Evolutionary conservation across 2,888 invertebrate species (phyloP).

Genomic region (Epinotia nisella): DNA sequence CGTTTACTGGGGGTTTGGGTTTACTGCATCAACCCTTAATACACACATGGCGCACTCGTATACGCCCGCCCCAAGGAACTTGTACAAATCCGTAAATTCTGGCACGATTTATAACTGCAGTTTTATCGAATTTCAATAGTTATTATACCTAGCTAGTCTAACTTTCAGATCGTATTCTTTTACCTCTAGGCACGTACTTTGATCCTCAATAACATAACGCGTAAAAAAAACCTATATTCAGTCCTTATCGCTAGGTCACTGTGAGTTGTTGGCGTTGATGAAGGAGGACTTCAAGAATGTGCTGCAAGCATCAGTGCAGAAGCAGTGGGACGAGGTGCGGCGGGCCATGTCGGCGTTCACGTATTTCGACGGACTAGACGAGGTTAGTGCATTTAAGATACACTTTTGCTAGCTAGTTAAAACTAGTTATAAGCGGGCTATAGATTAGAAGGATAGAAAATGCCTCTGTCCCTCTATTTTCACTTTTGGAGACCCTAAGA

Average conservation of each 20-base stretch:
- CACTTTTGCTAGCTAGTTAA: too few species aligned
- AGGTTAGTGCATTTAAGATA: conserved; percentile 54
- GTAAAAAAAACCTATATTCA: not conserved
- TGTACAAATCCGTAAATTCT: not conserved
- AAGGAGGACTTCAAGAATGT: conserved; percentile 87
- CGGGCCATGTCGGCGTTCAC: conserved; percentile 85
- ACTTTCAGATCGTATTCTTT: not conserved
- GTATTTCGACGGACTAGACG: conserved; percentile 86
- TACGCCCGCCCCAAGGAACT: not conserved
- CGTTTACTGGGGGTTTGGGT: not conserved
- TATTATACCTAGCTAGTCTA: not conserved
- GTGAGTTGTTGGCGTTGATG: conserved; percentile 87
- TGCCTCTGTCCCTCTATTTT: too few species aligned
- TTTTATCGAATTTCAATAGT: too few species aligned
- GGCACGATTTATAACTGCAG: not conserved
- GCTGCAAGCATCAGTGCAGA: conserved; percentile 83
- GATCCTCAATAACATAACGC: not conserved
- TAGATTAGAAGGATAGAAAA: too few species aligned
- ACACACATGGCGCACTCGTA: not conserved
- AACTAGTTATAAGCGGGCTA: too few species aligned
- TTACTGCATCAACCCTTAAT: not conserved
- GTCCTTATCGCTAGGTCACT: conserved; percentile 68
- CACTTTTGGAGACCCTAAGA: too few species aligned
- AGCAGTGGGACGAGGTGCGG: conserved; percentile 86
- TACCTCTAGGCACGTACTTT: not conserved